phyloP scores from a whole-genome alignment of 2,797 vertebrate genomes.

The Myioborus melanocephalus region DNA sequence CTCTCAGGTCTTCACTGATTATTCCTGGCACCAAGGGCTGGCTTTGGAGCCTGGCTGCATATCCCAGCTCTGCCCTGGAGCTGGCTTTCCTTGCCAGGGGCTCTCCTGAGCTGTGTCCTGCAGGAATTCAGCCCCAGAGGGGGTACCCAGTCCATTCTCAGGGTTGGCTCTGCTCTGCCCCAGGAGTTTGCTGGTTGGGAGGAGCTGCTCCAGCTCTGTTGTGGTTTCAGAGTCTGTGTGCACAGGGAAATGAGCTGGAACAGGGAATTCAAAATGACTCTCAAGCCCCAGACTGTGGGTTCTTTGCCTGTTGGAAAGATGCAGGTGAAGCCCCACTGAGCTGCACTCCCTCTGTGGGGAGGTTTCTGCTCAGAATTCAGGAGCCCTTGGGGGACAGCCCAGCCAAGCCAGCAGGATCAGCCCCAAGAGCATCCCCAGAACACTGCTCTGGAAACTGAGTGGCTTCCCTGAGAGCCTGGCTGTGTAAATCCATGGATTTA shows the following conservation, averaged over 20 bases:
- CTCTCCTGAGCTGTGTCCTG: background rate
- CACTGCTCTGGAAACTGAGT: background rate
- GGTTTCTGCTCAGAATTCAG: background rate
- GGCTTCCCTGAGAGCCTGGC: background rate
- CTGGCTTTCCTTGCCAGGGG: background rate
- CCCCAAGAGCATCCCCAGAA: background rate
- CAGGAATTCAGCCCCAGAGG: background rate
- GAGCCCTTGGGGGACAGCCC: background rate
- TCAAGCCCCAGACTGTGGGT: background rate
- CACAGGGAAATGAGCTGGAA: background rate
- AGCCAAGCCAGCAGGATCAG: background rate
- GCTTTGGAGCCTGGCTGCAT: background rate
- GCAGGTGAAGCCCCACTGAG: background rate
- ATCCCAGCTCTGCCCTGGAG: background rate
- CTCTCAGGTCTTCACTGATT: background rate
- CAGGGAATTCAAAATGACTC: background rate
- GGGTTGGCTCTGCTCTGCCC: background rate
- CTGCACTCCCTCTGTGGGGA: background rate
- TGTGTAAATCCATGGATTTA: background rate
- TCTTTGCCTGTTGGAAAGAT: background rate
- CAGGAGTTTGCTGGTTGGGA: background rate
- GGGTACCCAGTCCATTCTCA: background rate
- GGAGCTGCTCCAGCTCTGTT: background rate
- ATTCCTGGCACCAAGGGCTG: background rate
- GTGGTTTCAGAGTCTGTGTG: fast-evolving